Base-by-base conservation (phyloP, 2,888 invertebrate genomes). In the Cataglyphis rosenhaueri region DNA sequence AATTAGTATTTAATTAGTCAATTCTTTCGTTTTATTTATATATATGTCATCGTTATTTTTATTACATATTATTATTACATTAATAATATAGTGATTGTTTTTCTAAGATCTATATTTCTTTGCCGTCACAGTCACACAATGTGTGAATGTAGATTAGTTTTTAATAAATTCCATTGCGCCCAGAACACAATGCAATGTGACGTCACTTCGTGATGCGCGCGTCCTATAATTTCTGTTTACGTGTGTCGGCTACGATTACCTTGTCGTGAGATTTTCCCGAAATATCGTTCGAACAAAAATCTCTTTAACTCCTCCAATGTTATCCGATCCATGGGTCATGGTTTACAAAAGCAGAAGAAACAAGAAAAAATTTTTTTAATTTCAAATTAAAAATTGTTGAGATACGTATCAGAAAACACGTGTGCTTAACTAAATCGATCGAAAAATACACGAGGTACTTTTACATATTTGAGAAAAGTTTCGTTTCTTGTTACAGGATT, bases 201-300 rank as follows among this genome's bases (percentile, higher is more conserved):
- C 66, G 57, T 78, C 66, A 78, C 59, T 21, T 35, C 66, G 66
- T 21, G 32, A 62, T 65, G 65, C 66, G 57, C 66, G 44, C 32
- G 57, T 15, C 18, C 38, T 9, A 18, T 35, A 48, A 70, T 59
- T 48, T 78, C 78, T 70, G 70, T 70, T 79, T 70, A 79, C 59
- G 44, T 44, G 41, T 59, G 35, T 15, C 65, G 15, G 12, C 29
- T n/a, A 10, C 32, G 32, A 35, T 21, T 44, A 18, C 41, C 66
- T 41, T 41, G 18, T 35, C 78, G 0, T 32, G 21, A 44, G 32
- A 59, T 57, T 68, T 57, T 59, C 32, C 10, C 44, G 25, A 78
- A 68, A 78, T 48, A 18, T 12, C 78, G 25, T 68, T 68, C 59
- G 12, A 57, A 6, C 41, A 41, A 78, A 78, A 32, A 66, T 1